These are phyloP conservation scores for Plusia festucae DNA, from an alignment of 2,888 invertebrate genomes.

Conservation along the genomic window DNA sequence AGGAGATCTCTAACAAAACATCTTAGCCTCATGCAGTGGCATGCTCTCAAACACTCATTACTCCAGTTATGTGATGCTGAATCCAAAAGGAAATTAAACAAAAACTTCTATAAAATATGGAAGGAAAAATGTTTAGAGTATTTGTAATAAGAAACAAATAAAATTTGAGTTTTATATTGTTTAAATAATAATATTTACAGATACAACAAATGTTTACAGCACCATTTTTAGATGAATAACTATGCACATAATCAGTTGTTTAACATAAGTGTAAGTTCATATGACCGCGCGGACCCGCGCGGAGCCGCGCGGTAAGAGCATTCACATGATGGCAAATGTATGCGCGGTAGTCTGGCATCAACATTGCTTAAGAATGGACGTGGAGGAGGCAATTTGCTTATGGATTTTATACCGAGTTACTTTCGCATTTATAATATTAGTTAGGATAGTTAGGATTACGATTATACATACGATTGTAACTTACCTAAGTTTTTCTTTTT, in stretches of 20 bases:
- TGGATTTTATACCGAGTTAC: too few species aligned
- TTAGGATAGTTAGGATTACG: too few species aligned
- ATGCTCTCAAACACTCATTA: conserved; percentile 80
- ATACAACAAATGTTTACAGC: conserved; percentile 71
- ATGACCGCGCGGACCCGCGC: too few species aligned
- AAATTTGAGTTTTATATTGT: conserved; percentile 60
- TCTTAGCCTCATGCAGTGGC: conserved; percentile 89
- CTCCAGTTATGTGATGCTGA: conserved; percentile 68
- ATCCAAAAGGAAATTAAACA: conserved; percentile 76
- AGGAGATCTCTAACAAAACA: conserved; percentile 75
- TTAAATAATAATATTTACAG: conserved; percentile 68
- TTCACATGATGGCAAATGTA: too few species aligned
- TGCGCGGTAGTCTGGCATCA: too few species aligned
- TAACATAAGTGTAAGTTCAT: too few species aligned
- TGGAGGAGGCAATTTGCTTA: too few species aligned
- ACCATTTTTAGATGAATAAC: conserved; percentile 76
- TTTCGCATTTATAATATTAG: too few species aligned
- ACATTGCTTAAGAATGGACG: too few species aligned
- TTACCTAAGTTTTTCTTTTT: too few species aligned
- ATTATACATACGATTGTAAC: too few species aligned
- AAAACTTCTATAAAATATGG: conserved; percentile 81
- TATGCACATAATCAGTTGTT: conserved; percentile 54
- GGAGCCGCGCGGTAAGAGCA: too few species aligned
- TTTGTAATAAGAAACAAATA: conserved; percentile 73
- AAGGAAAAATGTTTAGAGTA: conserved; percentile 81